phyloP scores from a whole-genome alignment of 2,888 invertebrate genomes.

The Machimus atricapillus region DNA sequence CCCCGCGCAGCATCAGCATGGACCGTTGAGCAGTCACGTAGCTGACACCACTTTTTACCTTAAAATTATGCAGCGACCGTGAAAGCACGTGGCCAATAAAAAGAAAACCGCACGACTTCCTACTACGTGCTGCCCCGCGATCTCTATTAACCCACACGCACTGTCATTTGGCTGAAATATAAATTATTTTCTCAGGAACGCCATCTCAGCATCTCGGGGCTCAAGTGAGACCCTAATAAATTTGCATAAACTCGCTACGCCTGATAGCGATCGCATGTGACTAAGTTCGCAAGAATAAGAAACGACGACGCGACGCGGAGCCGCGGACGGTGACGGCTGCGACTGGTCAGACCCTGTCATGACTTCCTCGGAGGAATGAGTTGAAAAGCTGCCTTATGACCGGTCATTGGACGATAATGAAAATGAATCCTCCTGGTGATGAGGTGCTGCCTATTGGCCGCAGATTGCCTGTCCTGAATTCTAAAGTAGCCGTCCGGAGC shows the following conservation, averaged over 20 bases:
- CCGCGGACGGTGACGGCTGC: neutral
- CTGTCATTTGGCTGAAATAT: constrained; percentile 27
- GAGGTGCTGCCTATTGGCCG: neutral
- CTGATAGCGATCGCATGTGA: constrained; percentile 23
- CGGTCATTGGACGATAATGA: constrained; percentile 30
- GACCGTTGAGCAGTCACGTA: neutral
- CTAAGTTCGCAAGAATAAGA: constrained; percentile 22
- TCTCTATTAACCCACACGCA: constrained; percentile 36
- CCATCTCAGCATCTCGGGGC: neutral
- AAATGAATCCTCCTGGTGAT: neutral
- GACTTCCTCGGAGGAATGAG: constrained; percentile 1
- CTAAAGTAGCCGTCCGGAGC: neutral
- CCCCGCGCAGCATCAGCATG: neutral
- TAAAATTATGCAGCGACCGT: neutral
- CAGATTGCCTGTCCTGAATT: neutral
- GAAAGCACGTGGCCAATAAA: constrained; percentile 31
- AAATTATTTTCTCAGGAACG: constrained; percentile 34
- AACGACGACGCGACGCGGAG: neutral
- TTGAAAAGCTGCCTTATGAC: constrained; percentile 26
- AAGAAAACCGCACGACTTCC: constrained; percentile 19
- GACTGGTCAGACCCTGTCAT: neutral
- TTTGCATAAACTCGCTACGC: constrained; percentile 30
- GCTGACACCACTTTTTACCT: constrained; percentile 1
- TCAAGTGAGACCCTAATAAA: constrained; percentile 32
- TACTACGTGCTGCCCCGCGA: constrained; percentile 9